phyloP scores from a whole-genome alignment of 2,888 invertebrate species.

The Drosophila infuscata region DNA sequence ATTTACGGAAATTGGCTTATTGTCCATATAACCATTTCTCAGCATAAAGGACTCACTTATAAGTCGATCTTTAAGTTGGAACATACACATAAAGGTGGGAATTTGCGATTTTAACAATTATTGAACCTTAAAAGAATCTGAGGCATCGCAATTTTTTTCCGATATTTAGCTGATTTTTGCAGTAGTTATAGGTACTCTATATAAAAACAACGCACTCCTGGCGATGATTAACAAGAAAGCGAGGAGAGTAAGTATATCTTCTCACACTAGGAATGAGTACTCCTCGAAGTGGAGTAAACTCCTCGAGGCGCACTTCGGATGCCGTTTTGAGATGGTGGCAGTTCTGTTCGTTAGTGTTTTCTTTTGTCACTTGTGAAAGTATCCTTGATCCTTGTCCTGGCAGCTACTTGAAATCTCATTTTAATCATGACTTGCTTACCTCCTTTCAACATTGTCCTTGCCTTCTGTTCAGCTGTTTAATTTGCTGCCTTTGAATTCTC shows the following conservation, averaged over 20 bases:
- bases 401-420: conserved; percentile 15
- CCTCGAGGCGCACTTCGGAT: background rate
- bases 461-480: background rate
- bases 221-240: background rate
- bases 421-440: conserved; percentile 6
- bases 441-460: conserved; percentile 3
- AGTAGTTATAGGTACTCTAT: too few relatives aligned
- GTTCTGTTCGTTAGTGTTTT: conserved; percentile 1
- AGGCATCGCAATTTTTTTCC: background rate
- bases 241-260: background rate
- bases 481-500: background rate
- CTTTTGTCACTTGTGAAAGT: background rate
- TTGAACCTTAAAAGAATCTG: background rate
- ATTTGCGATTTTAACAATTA: background rate
- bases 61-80: background rate
- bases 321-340: too few relatives aligned
- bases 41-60: background rate
- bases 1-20: conserved; percentile 4
- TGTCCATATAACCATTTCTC: background rate
- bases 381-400: conserved; percentile 1
- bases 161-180: background rate
- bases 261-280: background rate
- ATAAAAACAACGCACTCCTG: background rate
- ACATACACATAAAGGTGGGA: background rate
- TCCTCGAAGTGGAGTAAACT: background rate